Evolutionary conservation across 1,140 invertebrate species (phyloP).

Genomic region (Popillia japonica): DNA sequence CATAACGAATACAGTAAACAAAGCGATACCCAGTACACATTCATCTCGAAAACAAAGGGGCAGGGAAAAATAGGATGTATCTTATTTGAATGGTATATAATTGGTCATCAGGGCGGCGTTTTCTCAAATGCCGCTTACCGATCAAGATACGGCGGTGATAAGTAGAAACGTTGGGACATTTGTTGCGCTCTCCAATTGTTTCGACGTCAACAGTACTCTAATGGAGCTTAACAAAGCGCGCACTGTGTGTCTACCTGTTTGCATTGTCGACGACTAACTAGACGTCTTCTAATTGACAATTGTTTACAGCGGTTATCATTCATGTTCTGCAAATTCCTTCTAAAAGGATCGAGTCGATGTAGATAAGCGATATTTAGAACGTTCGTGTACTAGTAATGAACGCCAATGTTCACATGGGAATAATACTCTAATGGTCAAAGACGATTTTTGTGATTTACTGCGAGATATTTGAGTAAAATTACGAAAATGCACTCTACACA

Average conservation of each 20-base stretch:
- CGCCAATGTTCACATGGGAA: neutral
- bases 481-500: too few relatives aligned
- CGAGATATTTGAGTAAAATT: too few relatives aligned
- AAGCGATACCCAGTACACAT: conserved; percentile 3
- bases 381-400: neutral
- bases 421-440: neutral
- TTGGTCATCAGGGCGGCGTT: conserved; percentile 31
- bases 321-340: conserved; percentile 60
- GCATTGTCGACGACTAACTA: conserved; percentile 58
- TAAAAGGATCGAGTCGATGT: conserved; percentile 53
- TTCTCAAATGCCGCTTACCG: conserved; percentile 30
- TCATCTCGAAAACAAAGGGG: conserved; percentile 15
- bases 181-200: conserved; percentile 56
- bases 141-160: conserved; percentile 56
- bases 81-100: conserved; percentile 34
- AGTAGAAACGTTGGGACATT: conserved; percentile 56
- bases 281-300: conserved; percentile 61
- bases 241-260: conserved; percentile 50
- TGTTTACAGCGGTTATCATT: conserved; percentile 61
- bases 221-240: conserved; percentile 56
- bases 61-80: conserved; percentile 25
- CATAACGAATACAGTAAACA: conserved; percentile 12
- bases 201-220: conserved; percentile 55
- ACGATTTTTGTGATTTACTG: neutral
- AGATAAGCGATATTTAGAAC: conserved; percentile 49